phyloP scores from a whole-genome alignment of 2,797 vertebrate genomes.

The Leptatherina wallacei region DNA sequence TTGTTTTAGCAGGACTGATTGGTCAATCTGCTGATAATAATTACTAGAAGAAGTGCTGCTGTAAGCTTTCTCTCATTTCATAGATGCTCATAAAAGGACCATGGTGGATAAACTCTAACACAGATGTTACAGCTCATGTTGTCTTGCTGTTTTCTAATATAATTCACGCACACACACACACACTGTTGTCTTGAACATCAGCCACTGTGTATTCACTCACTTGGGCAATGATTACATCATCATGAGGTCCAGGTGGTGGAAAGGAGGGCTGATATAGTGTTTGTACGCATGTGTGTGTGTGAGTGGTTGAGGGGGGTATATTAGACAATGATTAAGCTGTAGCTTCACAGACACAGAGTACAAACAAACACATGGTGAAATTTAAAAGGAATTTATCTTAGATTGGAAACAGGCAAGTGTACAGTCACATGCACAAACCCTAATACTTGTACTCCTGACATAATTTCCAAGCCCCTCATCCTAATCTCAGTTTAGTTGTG shows the following conservation, averaged over 20 bases:
- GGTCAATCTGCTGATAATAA: constrained; percentile 7
- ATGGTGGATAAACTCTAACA: constrained; percentile 44
- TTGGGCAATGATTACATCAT: constrained; percentile 63
- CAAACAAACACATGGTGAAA: constrained; percentile 50
- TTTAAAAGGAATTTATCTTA: constrained; percentile 41
- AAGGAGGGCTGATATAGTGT: constrained; percentile 20
- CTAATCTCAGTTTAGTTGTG: no score
- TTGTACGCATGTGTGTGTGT: constrained; percentile 27
- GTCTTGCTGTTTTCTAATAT: constrained; percentile 12
- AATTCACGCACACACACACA: constrained; percentile 4
- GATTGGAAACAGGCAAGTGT: constrained; percentile 6
- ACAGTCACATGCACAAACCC: constrained; percentile 11
- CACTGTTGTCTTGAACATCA: constrained; percentile 25
- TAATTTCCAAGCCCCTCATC: neutral
- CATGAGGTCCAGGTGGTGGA: constrained; percentile 57
- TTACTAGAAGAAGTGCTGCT: constrained; percentile 14
- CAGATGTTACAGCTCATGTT: constrained; percentile 54
- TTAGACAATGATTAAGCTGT: constrained; percentile 59
- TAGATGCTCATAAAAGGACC: constrained; percentile 18
- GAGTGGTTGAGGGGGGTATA: neutral
- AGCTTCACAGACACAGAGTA: constrained; percentile 37
- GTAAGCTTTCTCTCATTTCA: constrained; percentile 10
- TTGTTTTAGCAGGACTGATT: neutral
- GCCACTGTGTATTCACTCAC: constrained; percentile 32
- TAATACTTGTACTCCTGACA: neutral